Evolutionary conservation across 2,888 invertebrate genomes (phyloP).

Genomic region (Morpho helenor): DNA sequence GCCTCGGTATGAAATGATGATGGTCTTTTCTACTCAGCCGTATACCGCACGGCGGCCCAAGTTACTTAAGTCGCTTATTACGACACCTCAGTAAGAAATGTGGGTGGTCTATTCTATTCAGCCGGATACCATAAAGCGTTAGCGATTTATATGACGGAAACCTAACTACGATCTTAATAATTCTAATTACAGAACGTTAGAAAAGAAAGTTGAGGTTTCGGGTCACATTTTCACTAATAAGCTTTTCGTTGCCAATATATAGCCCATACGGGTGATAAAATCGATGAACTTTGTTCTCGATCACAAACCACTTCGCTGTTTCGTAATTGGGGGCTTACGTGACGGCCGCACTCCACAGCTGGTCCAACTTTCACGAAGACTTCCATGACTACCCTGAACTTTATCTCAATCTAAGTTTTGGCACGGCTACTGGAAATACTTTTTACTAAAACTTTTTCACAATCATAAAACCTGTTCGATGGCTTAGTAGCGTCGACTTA

Average conservation of each 20-base stretch:
- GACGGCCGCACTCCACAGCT: conserved; percentile 67
- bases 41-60: too few species aligned
- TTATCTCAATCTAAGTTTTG: conserved; percentile 71
- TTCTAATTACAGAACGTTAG: too few species aligned
- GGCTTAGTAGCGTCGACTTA: background rate
- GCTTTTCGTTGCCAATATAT: conserved; percentile 33
- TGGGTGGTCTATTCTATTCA: too few species aligned
- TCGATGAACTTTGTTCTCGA: conserved; percentile 66
- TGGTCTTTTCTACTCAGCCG: too few species aligned
- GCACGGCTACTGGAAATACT: conserved; percentile 54
- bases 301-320: conserved; percentile 66
- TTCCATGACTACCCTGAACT: conserved; percentile 59
- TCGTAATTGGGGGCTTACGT: conserved; percentile 78
- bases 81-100: too few species aligned
- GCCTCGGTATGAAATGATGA: too few species aligned
- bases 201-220: too few species aligned
- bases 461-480: conserved; percentile 18
- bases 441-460: conserved; percentile 29
- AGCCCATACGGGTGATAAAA: conserved; percentile 44
- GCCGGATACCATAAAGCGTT: too few species aligned
- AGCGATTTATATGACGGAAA: too few species aligned
- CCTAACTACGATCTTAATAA: too few species aligned
- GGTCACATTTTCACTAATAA: conserved; percentile 28
- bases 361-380: conserved; percentile 63
- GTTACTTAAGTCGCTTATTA: too few species aligned